Conservation (phyloP, 2,888 invertebrate species). For the Cremastobaeus sp. region DNA sequence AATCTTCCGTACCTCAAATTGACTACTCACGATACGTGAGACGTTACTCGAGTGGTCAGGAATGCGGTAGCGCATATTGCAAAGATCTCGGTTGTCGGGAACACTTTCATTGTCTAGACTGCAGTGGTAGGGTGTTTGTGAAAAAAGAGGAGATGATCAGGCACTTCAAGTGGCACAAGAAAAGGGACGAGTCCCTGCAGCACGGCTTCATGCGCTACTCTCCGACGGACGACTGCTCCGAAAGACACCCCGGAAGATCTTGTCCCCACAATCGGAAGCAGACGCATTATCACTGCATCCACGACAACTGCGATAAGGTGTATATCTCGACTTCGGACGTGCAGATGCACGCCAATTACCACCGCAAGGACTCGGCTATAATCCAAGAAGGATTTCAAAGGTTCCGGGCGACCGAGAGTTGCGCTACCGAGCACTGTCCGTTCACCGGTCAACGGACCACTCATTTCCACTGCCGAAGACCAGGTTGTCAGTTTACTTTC, state of each 20-base stretch:
- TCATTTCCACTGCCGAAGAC: constrained; percentile 96
- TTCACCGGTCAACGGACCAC: constrained; percentile 97
- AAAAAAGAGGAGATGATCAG: constrained; percentile 99
- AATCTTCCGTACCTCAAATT: constrained; percentile 83
- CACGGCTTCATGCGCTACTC: constrained; percentile 97
- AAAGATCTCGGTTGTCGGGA: constrained; percentile 94
- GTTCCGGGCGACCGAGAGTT: constrained; percentile 97
- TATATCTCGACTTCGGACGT: constrained; percentile 99
- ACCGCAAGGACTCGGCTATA: constrained; percentile 97
- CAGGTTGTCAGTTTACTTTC: constrained; percentile 95
- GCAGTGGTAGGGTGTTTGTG: constrained; percentile 91
- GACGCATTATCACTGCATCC: constrained; percentile 98
- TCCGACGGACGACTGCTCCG: constrained; percentile 95
- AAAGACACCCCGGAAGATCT: constrained; percentile 84
- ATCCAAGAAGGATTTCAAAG: constrained; percentile 98
- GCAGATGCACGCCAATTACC: constrained; percentile 99
- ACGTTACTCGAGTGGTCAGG: constrained; percentile 88
- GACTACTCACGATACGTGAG: constrained; percentile 95
- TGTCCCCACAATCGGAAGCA: constrained; percentile 96
- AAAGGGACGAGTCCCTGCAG: constrained; percentile 96
- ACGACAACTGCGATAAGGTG: constrained; percentile 95
- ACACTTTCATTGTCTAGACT: constrained; percentile 95
- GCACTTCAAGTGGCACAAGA: constrained; percentile 99
- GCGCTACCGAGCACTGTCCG: constrained; percentile 92
- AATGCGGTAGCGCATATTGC: constrained; percentile 91